phyloP scores from a whole-genome alignment of 2,113 vertebrate genomes.

The Percopsis transmontana region DNA sequence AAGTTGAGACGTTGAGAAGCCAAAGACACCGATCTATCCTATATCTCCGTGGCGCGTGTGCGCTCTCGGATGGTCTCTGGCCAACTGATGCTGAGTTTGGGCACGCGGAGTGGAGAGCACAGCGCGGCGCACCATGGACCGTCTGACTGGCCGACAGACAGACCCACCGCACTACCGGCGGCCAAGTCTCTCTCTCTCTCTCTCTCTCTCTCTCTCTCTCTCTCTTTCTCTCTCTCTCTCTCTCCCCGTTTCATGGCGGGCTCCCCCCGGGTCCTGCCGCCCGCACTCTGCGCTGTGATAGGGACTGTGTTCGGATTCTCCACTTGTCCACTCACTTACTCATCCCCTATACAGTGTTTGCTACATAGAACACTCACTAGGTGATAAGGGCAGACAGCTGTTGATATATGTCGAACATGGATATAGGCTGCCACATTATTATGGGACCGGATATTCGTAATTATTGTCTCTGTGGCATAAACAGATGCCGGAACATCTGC shows the following conservation, averaged over 20 bases:
- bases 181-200: neutral
- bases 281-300: slow-evolving; percentile 22
- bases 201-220: neutral
- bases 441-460: too few relatives aligned
- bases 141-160: slow-evolving; percentile 5
- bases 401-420: too few relatives aligned
- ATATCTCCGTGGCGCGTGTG: slow-evolving; percentile 25
- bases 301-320: too few relatives aligned
- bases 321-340: too few relatives aligned
- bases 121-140: slow-evolving; percentile 32
- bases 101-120: slow-evolving; percentile 42
- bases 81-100: slow-evolving; percentile 51
- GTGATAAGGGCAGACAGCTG: too few relatives aligned
- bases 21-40: neutral
- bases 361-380: too few relatives aligned
- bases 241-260: neutral
- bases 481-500: too few relatives aligned
- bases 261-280: slow-evolving; percentile 52
- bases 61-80: slow-evolving; percentile 46
- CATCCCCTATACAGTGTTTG: too few relatives aligned
- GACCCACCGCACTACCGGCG: slow-evolving; percentile 10
- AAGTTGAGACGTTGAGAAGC: neutral
- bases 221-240: too few relatives aligned
- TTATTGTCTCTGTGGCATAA: too few relatives aligned
- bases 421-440: too few relatives aligned